Base-by-base conservation (phyloP, 2,113 vertebrate genomes). In the Microcebus lehilahytsara region DNA sequence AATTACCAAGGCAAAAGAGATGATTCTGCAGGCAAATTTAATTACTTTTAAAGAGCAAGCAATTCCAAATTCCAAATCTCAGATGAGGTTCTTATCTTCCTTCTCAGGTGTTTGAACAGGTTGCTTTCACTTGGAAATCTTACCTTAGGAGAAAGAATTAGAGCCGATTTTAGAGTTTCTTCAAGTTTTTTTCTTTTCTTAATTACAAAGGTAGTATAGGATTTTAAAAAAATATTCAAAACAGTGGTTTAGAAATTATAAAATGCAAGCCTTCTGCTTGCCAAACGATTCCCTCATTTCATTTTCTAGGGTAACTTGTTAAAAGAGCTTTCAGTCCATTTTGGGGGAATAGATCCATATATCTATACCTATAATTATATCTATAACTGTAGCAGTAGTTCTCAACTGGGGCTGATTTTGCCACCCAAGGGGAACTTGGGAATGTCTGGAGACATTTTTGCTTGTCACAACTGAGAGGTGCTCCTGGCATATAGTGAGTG, bases 1-100 rank as follows among this genome's bases (percentile, higher is more conserved):
- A 95, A 96, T 96, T 98, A 97, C 93, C 97, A 96, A 97, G 56
- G 93, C 94, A 93, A 91, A 92, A 74, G 89, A 89, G 83, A 95
- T 64, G 96, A 94, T 89, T 94, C 91, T 91, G n/a, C 93, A 79
- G 96, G 81, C 96, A 90, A 97, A 95, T 86, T 91, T 94, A 90
- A 96, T 93, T 87, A 91, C 85, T 96, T 96, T 92, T 85, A 96
- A 96, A 96, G 93, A 96, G 84, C 2, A 6, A 96, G 72, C 85
- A 91, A 56, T 97, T 93, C 71, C 91, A 91, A 77, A 84, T 91
- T 91, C 93, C 72, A 83, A 79, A 93, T 67, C 94, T 93, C 91
- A 74, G 67, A 92, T 32, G 72, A 89, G 81, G 32, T 27, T 96
- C 91, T 96, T 91, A 64, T 93, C 23, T 58, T n/a, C 56, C 93